A percentile compares a stretch with the other conserved stretches of the same genome.
These are phyloP conservation scores for Turdus rufiventris DNA, from an alignment of 2,113 vertebrate species.

Conservation along the genomic window DNA sequence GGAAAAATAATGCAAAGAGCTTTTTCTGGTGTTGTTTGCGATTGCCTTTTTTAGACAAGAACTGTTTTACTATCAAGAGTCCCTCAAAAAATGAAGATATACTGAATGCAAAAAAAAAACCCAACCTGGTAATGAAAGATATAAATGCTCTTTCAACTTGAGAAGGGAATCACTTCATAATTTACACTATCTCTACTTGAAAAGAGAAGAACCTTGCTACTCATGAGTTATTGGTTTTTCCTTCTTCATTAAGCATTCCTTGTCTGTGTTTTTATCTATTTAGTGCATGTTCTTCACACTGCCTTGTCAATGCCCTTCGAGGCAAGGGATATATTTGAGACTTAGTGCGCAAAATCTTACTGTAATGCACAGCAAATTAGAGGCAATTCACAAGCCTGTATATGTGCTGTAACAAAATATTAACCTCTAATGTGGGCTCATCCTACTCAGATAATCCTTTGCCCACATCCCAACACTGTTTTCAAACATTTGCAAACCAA, in stretches of 20 bases:
- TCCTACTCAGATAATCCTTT: not conserved
- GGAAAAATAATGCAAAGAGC: not conserved
- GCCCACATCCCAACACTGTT: not conserved
- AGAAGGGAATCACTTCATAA: constrained; percentile 32
- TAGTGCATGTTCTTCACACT: constrained; percentile 42
- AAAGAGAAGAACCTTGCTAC: not conserved
- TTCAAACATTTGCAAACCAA: not conserved
- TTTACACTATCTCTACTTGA: constrained; percentile 29
- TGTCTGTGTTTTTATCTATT: constrained; percentile 39
- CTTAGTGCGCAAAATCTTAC: not conserved
- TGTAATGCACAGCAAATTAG: constrained; percentile 25
- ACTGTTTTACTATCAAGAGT: not conserved
- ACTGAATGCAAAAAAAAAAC: constrained; percentile 16
- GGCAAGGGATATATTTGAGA: constrained; percentile 41
- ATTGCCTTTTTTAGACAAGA: not conserved
- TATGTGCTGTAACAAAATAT: not conserved
- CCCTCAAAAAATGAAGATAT: not conserved
- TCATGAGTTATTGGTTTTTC: constrained; percentile 41
- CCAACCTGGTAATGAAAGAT: not conserved
- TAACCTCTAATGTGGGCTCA: not conserved
- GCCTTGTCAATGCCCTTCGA: constrained; percentile 4
- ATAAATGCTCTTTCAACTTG: constrained; percentile 35
- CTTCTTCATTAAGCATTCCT: constrained; percentile 40
- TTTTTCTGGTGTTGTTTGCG: not conserved
- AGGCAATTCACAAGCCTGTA: not conserved